A percentile compares a stretch with the other conserved stretches of the same genome.
Evolutionary conservation across 2,113 vertebrate genomes (phyloP).

Genomic region (Epinephelus cyanopodus): DNA sequence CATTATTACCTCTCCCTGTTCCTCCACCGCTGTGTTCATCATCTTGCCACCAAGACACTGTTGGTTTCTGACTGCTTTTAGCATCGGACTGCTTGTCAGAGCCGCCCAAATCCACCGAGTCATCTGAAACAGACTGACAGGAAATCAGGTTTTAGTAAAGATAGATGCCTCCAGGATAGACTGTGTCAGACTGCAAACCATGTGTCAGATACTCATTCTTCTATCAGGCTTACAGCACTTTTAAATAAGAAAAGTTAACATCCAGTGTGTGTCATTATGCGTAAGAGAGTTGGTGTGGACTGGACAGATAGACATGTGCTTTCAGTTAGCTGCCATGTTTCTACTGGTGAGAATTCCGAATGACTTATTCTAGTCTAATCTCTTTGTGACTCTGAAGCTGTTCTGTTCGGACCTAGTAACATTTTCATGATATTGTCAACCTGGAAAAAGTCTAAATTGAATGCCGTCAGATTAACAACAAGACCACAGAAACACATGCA

Average conservation of each 20-base stretch:
- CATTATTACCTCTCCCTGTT: slow-evolving; percentile 47
- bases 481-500: not conserved
- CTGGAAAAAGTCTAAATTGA: not conserved
- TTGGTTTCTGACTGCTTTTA: slow-evolving; percentile 79
- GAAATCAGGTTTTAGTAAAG: not conserved
- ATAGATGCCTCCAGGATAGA: not conserved
- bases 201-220: not conserved
- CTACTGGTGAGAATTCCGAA: not conserved
- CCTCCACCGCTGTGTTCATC: slow-evolving; percentile 71
- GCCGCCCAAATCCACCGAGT: slow-evolving; percentile 55
- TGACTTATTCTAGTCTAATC: no score
- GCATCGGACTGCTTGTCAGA: slow-evolving; percentile 76
- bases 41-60: slow-evolving; percentile 87
- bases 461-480: not conserved
- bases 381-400: not conserved
- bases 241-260: not conserved
- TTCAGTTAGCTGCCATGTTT: not conserved
- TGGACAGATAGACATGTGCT: not conserved
- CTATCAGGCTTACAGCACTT: not conserved
- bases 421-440: not conserved
- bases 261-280: not conserved
- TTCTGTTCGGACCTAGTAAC: not conserved
- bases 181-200: not conserved
- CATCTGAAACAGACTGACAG: slow-evolving; percentile 93
- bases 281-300: not conserved